Base-by-base conservation (phyloP, 2,888 invertebrate species). In the Trissolcus brochymenae region DNA sequence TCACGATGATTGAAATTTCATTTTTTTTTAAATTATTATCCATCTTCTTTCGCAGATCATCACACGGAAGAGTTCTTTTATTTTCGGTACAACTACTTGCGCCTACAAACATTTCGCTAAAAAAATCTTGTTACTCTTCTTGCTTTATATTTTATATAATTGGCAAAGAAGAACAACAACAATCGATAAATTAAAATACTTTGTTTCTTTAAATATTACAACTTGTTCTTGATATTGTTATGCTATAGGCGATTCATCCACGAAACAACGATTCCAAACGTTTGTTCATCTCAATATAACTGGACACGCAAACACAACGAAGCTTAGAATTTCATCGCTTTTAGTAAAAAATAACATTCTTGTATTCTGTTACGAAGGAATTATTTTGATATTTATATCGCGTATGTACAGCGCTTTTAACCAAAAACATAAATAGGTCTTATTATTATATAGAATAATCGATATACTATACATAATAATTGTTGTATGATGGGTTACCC, bases 401-500 rank as follows among this genome's bases (percentile, higher is more conserved):
- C 78, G 61, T 76, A 79, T 80, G 55, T 81, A 78, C 79, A 80
- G 78, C 71, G 46, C 71, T 79, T 66, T 60, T 21, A 65, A 76
- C 75, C 49, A 59, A 79, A 82, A 79, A 81, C 79, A 84, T 84
- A 85, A 84, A 84, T 84, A 84, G 66, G 81, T 82, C 56, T 67
- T 79, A 66, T 62, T 53, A 73, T 73, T 61, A 66, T 66, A 61
- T 84, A 61, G 67, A 84, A 56, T 80, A 81, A 72, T 82, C 79
- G 79, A 81, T 75, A 75, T 79, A 74, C 78, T 79, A 72, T 55
- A 65, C 68, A 76, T 80, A 79, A 76, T 81, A 17, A 51, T 81
- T 35, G 25, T 25, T 25, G 72, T 79, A 50, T 17, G 55, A 54
- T n/a, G 40, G 54, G 49, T 14, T 66, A 53, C 46, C 60, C n/a